These are phyloP conservation scores for Nasonia vitripennis DNA, from an alignment of 1,140 invertebrate genomes.

Conservation along the genomic window DNA sequence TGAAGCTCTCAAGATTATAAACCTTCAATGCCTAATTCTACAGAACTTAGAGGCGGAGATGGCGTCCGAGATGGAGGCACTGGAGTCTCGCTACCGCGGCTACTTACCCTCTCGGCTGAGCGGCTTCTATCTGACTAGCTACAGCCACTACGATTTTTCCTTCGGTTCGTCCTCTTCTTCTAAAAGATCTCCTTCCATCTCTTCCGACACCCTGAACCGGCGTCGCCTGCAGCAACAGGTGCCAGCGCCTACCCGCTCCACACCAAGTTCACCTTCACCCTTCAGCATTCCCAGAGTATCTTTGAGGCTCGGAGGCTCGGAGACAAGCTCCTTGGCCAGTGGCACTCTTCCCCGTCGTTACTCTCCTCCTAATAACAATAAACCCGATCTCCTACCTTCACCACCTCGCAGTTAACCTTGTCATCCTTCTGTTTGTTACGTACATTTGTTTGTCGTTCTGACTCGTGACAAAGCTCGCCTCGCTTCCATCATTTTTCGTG, in stretches of 20 bases:
- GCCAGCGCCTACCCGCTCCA: constrained; percentile 55
- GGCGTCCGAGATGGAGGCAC: constrained; percentile 69
- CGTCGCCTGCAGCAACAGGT: neutral
- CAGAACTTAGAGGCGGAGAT: constrained; percentile 73
- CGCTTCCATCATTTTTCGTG: constrained; percentile 35
- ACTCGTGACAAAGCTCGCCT: neutral
- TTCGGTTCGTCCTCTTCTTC: constrained; percentile 15
- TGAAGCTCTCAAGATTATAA: neutral
- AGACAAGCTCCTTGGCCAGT: constrained; percentile 62
- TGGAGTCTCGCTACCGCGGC: constrained; percentile 70
- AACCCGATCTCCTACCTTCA: constrained; percentile 59
- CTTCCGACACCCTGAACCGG: constrained; percentile 13
- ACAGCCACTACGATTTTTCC: constrained; percentile 61
- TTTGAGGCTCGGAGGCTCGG: constrained; percentile 64
- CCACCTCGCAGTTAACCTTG: constrained; percentile 64
- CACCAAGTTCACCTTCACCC: constrained; percentile 64
- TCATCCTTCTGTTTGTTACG: constrained; percentile 13
- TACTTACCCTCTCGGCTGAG: constrained; percentile 68
- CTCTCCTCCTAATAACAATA: constrained; percentile 47
- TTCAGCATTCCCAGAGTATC: constrained; percentile 71
- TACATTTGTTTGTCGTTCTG: constrained; percentile 20
- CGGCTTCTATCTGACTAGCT: constrained; percentile 65
- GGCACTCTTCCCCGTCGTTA: constrained; percentile 65
- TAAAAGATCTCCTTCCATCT: constrained; percentile 7
- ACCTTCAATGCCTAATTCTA: constrained; percentile 57